Percentiles rank a stretch among this genome's conserved stretches.
These are phyloP conservation scores for Pogonophryne albipinna DNA, from an alignment of 2,797 vertebrate species.

Conservation along the genomic window DNA sequence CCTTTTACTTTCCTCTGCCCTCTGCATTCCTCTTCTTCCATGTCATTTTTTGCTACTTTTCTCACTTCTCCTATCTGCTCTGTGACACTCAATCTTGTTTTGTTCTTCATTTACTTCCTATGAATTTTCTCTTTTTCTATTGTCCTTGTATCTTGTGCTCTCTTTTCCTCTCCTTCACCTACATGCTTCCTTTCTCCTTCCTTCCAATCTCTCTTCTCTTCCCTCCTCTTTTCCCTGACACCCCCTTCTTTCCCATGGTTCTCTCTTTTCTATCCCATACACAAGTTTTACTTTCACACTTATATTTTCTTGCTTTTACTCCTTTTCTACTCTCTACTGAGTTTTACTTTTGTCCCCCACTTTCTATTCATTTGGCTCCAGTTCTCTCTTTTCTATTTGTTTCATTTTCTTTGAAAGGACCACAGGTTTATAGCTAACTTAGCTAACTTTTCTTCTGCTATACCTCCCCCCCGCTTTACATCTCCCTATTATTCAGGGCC, in stretches of 20 bases:
- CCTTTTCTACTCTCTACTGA: no score
- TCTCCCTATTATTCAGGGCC: no score
- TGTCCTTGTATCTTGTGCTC: background rate
- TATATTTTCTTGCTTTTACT: no score
- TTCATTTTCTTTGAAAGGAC: no score
- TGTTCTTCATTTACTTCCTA: background rate
- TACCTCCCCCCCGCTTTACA: no score
- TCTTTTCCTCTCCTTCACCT: background rate
- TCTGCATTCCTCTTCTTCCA: constrained; percentile 30
- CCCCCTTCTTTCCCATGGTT: background rate
- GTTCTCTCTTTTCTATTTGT: no score
- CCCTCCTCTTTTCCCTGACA: background rate
- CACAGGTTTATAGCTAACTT: no score
- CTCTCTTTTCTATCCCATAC: background rate
- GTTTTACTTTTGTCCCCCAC: background rate
- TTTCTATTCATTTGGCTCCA: background rate
- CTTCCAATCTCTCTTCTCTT: background rate
- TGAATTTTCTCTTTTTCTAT: background rate
- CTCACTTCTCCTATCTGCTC: background rate
- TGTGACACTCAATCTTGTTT: background rate
- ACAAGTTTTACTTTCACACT: no score
- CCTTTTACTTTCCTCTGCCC: constrained; percentile 11
- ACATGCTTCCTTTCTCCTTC: background rate
- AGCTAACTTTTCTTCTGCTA: no score
- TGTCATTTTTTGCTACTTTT: background rate